Evolutionary conservation across 37 sponge, comb jelly and placozoan species (phyloP), one percentile per base, ranked within the genome.

Genomic region (Crambe crambe): DNA sequence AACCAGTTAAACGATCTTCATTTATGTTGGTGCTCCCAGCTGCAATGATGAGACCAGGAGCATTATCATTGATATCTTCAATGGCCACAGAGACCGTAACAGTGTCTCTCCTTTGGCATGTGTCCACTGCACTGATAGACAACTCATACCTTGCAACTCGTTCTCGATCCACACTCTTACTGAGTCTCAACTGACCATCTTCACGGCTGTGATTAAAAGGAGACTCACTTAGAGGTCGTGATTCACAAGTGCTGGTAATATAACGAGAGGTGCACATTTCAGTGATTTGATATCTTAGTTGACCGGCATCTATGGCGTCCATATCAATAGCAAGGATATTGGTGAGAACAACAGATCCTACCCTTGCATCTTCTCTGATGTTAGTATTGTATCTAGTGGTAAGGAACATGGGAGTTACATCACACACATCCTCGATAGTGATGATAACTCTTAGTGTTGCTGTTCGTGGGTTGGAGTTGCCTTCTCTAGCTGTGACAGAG

Each of bases 11-110:
- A 37, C 30, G 56, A 18, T 37, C 29, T 67, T 76, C 79, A 8
- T 21, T 31, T 27, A 66, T 17, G 15, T 22, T 59, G n/a, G 21
- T 32, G 17, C 1, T 0, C 1, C 66, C 65, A 37, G 39, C 4
- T 32, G 42, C 5, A 6, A 47, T 4, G 29, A 23, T 39, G 37
- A 93, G 29, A 6, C 58, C 59, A 22, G 94, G 94, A 2, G 73
- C 27, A 69, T 89, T 86, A 65, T 91, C 91, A 71, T 94, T 89
- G 22, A 87, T 42, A 54, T 83, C 76, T 0, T 68, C 81, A 27
- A 92, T 62, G 10, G 44, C 37, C 12, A 92, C 64, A 6, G 54
- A n/a, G 21, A 86, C 82, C 2, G 74, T 65, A 20, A 79, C 89
- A 42, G 82, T 87, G 56, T 54, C 60, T 26, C 25, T 42, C 23